A percentile compares a stretch with the other conserved stretches of the same genome.
These are phyloP conservation scores for Acronicta alni DNA, from an alignment of 2,888 invertebrate genomes.

Conservation along the genomic window DNA sequence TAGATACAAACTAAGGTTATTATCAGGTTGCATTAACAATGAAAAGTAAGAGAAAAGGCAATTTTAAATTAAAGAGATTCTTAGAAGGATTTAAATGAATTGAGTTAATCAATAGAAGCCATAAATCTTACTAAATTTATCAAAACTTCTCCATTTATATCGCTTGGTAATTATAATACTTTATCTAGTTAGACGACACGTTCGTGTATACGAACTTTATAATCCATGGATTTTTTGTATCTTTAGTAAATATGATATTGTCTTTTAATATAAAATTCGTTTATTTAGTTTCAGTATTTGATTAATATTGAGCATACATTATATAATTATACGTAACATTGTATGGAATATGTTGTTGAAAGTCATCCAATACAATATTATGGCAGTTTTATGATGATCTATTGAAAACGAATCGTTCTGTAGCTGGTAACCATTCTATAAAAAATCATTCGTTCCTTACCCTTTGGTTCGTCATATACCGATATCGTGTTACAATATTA, in stretches of 20 bases:
- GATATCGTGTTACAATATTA: slow-evolving; percentile 32
- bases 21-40: slow-evolving; percentile 2
- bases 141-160: slow-evolving; percentile 2
- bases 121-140: background rate
- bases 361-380: slow-evolving; percentile 13
- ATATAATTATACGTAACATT: slow-evolving; percentile 26
- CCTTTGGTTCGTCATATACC: slow-evolving; percentile 30
- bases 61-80: background rate
- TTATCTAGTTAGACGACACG: slow-evolving; percentile 23
- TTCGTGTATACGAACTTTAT: slow-evolving; percentile 8
- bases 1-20: slow-evolving; percentile 11
- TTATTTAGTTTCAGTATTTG: slow-evolving; percentile 37
- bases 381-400: slow-evolving; percentile 40
- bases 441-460: slow-evolving; percentile 20
- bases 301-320: slow-evolving; percentile 52
- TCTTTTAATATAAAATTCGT: slow-evolving; percentile 55
- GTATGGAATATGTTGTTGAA: slow-evolving; percentile 14
- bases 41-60: background rate
- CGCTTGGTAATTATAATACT: slow-evolving; percentile 1
- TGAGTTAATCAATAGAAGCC: background rate
- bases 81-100: background rate
- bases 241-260: slow-evolving; percentile 48
- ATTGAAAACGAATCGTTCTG: slow-evolving; percentile 19
- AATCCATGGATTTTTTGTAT: slow-evolving; percentile 14
- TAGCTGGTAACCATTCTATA: slow-evolving; percentile 26